These are phyloP conservation scores for Zosterops japonicus DNA, from an alignment of 2,113 vertebrate species.

Conservation along the genomic window DNA sequence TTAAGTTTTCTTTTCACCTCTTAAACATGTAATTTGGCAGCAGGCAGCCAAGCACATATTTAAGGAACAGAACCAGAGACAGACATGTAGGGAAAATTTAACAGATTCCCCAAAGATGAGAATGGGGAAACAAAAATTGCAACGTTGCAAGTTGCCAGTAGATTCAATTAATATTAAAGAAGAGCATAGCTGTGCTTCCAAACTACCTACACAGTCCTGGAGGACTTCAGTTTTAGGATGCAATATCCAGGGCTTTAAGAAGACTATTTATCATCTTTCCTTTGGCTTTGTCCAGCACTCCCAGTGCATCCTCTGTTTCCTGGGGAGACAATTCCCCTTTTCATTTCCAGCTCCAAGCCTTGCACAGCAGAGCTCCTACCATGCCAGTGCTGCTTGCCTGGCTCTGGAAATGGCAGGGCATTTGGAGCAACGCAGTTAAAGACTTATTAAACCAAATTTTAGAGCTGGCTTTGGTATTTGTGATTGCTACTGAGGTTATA, in stretches of 20 bases:
- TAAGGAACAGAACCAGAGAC: neutral
- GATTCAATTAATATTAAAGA: neutral
- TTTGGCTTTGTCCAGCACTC: neutral
- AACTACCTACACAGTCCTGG: neutral
- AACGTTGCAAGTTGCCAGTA: neutral
- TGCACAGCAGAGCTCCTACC: neutral
- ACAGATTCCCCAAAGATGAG: neutral
- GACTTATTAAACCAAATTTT: neutral
- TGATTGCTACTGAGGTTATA: neutral
- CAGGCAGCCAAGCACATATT: neutral
- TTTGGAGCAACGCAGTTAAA: neutral
- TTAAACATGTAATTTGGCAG: neutral
- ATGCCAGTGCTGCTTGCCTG: neutral
- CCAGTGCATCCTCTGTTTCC: neutral
- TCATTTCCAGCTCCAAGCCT: neutral
- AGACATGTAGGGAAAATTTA: neutral
- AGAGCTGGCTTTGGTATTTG: neutral
- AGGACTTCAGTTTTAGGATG: neutral
- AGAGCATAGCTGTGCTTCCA: neutral
- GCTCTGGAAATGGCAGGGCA: neutral
- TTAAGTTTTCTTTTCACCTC: constrained; percentile 1
- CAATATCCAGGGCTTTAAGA: neutral
- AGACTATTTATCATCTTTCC: neutral
- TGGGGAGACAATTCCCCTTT: neutral
- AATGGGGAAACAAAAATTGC: neutral